Evolutionary conservation across 2,113 vertebrate genomes (phyloP).

Genomic region (Mixornis gularis): DNA sequence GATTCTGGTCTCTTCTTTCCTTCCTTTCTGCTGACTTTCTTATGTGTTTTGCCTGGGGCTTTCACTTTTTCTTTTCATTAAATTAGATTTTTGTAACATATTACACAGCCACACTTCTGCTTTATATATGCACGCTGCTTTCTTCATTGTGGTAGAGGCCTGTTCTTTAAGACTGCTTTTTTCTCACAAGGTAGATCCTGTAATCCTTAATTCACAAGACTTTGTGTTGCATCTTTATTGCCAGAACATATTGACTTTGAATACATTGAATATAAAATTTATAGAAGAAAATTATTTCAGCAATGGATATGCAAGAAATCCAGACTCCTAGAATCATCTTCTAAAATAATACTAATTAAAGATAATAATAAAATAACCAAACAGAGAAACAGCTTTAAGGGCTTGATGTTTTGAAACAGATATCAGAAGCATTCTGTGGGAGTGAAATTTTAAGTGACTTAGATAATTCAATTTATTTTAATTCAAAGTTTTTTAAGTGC

Average conservation of each 20-base stretch:
- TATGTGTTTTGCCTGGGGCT: background rate
- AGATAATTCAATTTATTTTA: background rate
- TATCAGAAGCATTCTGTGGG: background rate
- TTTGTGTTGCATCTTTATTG: background rate
- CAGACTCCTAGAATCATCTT: background rate
- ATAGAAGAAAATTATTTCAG: background rate
- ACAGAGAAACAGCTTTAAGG: background rate
- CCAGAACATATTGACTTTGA: background rate
- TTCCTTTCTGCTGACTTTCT: background rate
- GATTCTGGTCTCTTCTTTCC: background rate
- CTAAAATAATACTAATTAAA: background rate
- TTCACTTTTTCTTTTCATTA: background rate
- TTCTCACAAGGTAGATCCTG: background rate
- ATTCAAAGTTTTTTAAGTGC: background rate
- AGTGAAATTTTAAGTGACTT: background rate
- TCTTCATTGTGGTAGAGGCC: background rate
- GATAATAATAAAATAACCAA: background rate
- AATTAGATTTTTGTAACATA: background rate
- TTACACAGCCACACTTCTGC: background rate
- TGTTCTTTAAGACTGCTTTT: background rate
- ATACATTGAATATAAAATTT: background rate
- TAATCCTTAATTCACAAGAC: background rate
- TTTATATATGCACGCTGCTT: background rate
- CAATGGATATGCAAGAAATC: background rate
- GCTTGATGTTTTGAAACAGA: background rate